Conservation (phyloP, 2,113 vertebrate genomes). For the Phrynosoma platyrhinos region DNA sequence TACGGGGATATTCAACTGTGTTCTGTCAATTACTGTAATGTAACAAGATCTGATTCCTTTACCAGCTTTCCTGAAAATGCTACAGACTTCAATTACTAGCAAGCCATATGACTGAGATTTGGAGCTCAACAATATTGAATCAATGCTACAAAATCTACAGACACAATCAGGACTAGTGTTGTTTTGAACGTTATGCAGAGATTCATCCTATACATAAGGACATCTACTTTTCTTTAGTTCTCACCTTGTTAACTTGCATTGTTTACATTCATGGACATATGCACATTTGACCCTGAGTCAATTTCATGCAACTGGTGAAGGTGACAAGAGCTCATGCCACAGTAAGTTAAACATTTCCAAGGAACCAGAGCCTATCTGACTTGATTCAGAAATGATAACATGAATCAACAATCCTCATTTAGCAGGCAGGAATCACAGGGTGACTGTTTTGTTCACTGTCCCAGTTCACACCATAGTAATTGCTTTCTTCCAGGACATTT, state of each 20-base stretch:
- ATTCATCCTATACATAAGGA: not conserved
- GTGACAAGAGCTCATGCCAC: not conserved
- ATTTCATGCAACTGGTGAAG: not conserved
- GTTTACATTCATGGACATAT: not conserved
- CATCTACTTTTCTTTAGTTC: not conserved
- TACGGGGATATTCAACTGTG: constrained; percentile 69
- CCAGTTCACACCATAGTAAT: not conserved
- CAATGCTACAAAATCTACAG: constrained; percentile 61
- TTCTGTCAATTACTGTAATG: constrained; percentile 74
- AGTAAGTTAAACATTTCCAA: not conserved
- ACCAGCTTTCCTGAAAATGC: constrained; percentile 69
- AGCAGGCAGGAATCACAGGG: not conserved
- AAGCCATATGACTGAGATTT: constrained; percentile 56
- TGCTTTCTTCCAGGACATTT: not conserved
- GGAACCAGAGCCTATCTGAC: not conserved
- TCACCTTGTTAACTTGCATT: not conserved
- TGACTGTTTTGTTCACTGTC: not conserved
- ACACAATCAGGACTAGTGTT: not conserved
- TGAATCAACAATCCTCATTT: not conserved
- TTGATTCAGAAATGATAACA: not conserved
- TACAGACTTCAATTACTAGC: constrained; percentile 70
- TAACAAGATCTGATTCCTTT: constrained; percentile 75
- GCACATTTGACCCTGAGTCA: not conserved
- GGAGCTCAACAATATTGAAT: constrained; percentile 74
- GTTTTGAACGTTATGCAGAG: not conserved